phyloP scores from a whole-genome alignment of 2,113 vertebrate species.

The Hyla sarda region DNA sequence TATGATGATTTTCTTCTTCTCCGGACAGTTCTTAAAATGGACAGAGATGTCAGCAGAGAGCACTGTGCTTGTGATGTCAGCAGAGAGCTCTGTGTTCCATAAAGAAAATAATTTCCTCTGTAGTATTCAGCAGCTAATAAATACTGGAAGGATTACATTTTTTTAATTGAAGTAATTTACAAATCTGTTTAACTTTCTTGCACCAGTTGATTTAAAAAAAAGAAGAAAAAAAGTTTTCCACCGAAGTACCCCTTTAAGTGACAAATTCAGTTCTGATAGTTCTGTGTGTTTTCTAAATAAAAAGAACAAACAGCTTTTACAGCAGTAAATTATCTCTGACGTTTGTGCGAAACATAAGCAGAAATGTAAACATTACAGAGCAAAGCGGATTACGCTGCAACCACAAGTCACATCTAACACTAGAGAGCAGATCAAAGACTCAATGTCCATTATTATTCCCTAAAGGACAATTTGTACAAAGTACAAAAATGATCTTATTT shows the following conservation, averaged over 20 bases:
- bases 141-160: too few relatives aligned
- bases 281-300: background rate
- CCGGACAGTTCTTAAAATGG: too few relatives aligned
- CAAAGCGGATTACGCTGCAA: slow-evolving; percentile 47
- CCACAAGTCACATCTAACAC: slow-evolving; percentile 33
- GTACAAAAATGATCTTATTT: slow-evolving; percentile 31
- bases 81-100: too few relatives aligned
- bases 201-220: too few relatives aligned
- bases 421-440: slow-evolving; percentile 16
- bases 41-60: too few relatives aligned
- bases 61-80: too few relatives aligned
- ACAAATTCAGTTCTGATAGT: background rate
- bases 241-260: background rate
- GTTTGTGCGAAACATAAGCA: slow-evolving; percentile 33
- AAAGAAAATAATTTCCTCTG: too few relatives aligned
- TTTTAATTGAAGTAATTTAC: too few relatives aligned
- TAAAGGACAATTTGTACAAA: slow-evolving; percentile 16
- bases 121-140: too few relatives aligned
- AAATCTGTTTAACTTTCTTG: too few relatives aligned
- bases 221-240: too few relatives aligned
- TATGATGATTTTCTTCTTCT: too few relatives aligned
- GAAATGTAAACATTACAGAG: slow-evolving; percentile 26
- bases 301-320: slow-evolving; percentile 16
- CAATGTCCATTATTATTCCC: slow-evolving; percentile 27
- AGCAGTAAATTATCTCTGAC: slow-evolving; percentile 31